Base-by-base conservation (phyloP, 1,140 invertebrate genomes). In the Macrosteles quadrilineatus region DNA sequence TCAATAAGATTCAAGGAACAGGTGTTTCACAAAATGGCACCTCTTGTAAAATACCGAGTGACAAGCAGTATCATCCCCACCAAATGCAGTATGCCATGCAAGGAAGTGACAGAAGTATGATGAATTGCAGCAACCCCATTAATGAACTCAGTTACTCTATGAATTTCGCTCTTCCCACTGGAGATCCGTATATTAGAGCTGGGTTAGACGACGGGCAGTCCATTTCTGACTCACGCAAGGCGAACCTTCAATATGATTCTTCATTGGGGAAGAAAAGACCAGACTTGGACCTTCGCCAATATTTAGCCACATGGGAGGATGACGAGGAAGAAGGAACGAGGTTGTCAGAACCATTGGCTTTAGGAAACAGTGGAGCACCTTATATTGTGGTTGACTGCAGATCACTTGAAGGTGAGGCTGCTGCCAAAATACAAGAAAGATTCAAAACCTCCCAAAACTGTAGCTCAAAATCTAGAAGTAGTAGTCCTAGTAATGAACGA, bases 251-350 rank as follows among this genome's bases (percentile, higher is more conserved):
- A 30, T 66, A 66, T 43, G 63, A 66, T 27, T 23, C n/a, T 12
- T 66, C 63, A 23, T 25, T 66, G 9, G 63, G 63, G n/a, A 69
- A 69, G 25, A 69, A 69, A 64, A 36, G 57, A 17, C 68, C 68
- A 0, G 57, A 69, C 21, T 43, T 69, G 19, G 68, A 69, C 47
- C 55, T 69, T 2, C 59, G 68, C 25, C 68, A 69, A 45, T 69
- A 63, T 45, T 43, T 69, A 23, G 68, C 57, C 14, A 69, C 68
- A 21, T 69, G 68, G 68, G 57, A 69, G 4, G 68, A 69, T 31
- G 68, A 62, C 12, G 68, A 69, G 30, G 68, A 69, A 25, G 67
- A 69, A 36, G 40, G 57, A 1, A 64, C 63, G 17, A 43, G 63
- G 19, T 32, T 63, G 29, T 31, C 59, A 30, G 59, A 63, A 63